Evolutionary conservation across 2,888 invertebrate genomes (phyloP).

Genomic region (Synergus laeviventris): DNA sequence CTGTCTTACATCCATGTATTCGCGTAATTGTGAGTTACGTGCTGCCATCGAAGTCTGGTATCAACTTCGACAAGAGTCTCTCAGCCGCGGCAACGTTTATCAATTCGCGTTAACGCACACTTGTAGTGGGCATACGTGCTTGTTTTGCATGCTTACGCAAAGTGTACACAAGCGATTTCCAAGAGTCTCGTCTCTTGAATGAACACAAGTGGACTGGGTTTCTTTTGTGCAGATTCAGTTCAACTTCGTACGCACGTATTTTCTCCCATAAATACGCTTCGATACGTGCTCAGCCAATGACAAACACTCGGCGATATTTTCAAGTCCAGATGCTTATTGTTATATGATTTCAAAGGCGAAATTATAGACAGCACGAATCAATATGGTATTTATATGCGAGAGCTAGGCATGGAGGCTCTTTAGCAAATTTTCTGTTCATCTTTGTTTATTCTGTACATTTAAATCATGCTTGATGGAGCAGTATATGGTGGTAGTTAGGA

Average conservation of each 20-base stretch:
- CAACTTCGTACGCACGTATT: conserved; percentile 2
- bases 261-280: not conserved
- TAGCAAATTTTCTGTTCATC: too few relatives aligned
- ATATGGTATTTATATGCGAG: too few relatives aligned
- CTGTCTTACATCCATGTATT: conserved; percentile 41
- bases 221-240: conserved; percentile 16
- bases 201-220: conserved; percentile 10
- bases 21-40: conserved; percentile 48
- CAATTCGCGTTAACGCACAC: conserved; percentile 49
- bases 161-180: not conserved
- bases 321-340: conserved; percentile 4
- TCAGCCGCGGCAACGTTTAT: conserved; percentile 45
- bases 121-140: conserved; percentile 45
- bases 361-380: not conserved
- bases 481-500: too few relatives aligned
- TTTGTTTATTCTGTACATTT: too few relatives aligned
- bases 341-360: conserved; percentile 4
- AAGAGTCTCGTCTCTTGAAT: conserved; percentile 30
- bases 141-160: conserved; percentile 43
- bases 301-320: not conserved
- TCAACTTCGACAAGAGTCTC: conserved; percentile 37
- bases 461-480: too few relatives aligned
- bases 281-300: not conserved
- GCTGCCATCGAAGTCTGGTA: conserved; percentile 45
- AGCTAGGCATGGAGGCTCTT: too few relatives aligned